These are phyloP conservation scores for Pagetopsis macropterus DNA, from an alignment of 2,797 vertebrate species.

Conservation along the genomic window DNA sequence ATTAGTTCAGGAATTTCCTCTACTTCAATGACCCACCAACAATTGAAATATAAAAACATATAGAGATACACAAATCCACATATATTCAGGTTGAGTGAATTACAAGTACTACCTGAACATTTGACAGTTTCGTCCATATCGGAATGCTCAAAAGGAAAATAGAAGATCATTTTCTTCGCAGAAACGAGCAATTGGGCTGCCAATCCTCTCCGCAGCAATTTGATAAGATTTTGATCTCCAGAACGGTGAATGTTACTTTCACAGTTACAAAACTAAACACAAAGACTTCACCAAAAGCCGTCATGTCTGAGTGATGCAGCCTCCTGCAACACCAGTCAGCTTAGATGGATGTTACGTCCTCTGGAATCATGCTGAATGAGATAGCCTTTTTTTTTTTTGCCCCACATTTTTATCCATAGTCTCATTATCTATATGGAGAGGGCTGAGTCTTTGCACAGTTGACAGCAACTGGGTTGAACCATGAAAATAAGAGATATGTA, in stretches of 20 bases:
- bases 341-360: slow-evolving; percentile 50
- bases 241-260: slow-evolving; percentile 52
- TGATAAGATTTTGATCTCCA: slow-evolving; percentile 62
- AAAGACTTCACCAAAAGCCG: slow-evolving; percentile 54
- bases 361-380: slow-evolving; percentile 39
- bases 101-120: slow-evolving; percentile 14
- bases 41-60: not conserved
- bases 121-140: slow-evolving; percentile 26
- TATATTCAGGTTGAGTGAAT: slow-evolving; percentile 11
- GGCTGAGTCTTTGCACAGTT: slow-evolving; percentile 47
- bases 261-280: slow-evolving; percentile 63
- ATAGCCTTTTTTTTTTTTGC: slow-evolving; percentile 8
- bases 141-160: slow-evolving; percentile 38
- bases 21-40: not conserved
- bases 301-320: slow-evolving; percentile 66
- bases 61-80: not conserved
- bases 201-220: slow-evolving; percentile 47
- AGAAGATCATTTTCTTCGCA: slow-evolving; percentile 37
- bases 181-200: slow-evolving; percentile 48
- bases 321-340: slow-evolving; percentile 58
- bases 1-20: not conserved
- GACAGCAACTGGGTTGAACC: slow-evolving; percentile 49
- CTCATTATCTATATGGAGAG: slow-evolving; percentile 58
- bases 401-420: slow-evolving; percentile 40
- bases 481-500: slow-evolving; percentile 60